phyloP scores from a whole-genome alignment of 30 jellyfish, hydroid and myxozoan genomes.

The Chrysaora quinquecirrha region DNA sequence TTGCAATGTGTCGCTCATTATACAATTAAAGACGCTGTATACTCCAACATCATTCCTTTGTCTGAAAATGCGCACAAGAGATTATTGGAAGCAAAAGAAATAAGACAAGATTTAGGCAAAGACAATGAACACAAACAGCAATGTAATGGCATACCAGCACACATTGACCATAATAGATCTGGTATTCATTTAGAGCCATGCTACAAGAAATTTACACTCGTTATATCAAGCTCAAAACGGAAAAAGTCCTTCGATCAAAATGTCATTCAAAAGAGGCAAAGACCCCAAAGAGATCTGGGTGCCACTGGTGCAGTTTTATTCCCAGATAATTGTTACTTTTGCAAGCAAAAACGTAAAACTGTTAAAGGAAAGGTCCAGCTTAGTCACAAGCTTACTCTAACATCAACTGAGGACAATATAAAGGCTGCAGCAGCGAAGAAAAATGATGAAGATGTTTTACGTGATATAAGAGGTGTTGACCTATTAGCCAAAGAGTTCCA shows the following conservation, averaged over 20 bases:
- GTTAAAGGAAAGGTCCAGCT: no score
- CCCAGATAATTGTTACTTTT: not conserved
- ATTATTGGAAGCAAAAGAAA: conserved; percentile 25
- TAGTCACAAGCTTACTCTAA: no score
- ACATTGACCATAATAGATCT: not conserved
- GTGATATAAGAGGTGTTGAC: no score
- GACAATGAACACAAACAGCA: not conserved
- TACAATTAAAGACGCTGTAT: not conserved
- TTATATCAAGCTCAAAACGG: not conserved
- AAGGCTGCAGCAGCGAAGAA: no score
- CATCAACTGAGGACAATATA: no score
- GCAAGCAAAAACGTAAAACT: no score
- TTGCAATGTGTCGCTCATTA: not conserved
- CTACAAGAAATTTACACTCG: not conserved
- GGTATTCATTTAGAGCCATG: conserved; percentile 22
- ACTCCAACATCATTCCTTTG: not conserved
- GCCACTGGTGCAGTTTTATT: conserved; percentile 4
- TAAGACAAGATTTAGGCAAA: not conserved
- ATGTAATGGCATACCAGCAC: not conserved
- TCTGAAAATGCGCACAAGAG: conserved; percentile 3
- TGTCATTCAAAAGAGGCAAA: not conserved
- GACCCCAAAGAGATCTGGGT: conserved; percentile 2
- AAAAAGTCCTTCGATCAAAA: not conserved
- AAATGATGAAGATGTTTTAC: no score
- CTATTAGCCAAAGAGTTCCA: no score